phyloP scores from a whole-genome alignment of 2,113 vertebrate species.

The Arizona elegans region DNA sequence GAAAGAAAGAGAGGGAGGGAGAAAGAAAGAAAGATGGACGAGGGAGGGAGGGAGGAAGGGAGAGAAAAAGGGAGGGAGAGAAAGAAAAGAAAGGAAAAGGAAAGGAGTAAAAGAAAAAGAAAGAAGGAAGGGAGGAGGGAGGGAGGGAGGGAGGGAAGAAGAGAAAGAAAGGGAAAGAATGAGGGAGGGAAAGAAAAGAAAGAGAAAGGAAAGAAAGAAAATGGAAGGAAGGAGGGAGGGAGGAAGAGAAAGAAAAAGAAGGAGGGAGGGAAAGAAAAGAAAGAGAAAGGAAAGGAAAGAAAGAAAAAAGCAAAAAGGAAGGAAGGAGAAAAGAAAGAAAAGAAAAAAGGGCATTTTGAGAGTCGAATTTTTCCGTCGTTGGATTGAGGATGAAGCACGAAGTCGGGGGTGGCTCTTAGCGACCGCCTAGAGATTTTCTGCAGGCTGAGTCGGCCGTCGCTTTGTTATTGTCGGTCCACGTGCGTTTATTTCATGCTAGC shows the following conservation, averaged over 20 bases:
- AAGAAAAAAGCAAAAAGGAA: background rate
- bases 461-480: background rate
- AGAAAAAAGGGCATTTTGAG: background rate
- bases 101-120: fast-evolving
- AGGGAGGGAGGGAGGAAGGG: too few relatives aligned
- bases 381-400: background rate
- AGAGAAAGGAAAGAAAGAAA: too few relatives aligned
- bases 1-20: background rate
- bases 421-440: background rate
- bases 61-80: background rate
- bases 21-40: background rate
- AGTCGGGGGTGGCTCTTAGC: background rate
- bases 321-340: background rate
- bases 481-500: background rate
- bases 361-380: background rate
- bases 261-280: background rate
- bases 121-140: too few relatives aligned
- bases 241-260: too few relatives aligned
- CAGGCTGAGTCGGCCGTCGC: background rate
- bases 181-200: background rate
- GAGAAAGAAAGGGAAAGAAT: too few relatives aligned
- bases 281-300: background rate
- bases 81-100: too few relatives aligned
- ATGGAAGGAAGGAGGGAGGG: too few relatives aligned
- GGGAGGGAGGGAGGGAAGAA: too few relatives aligned